These are phyloP conservation scores for Bufo gargarizans DNA, from an alignment of 2,113 vertebrate species.

Conservation along the genomic window DNA sequence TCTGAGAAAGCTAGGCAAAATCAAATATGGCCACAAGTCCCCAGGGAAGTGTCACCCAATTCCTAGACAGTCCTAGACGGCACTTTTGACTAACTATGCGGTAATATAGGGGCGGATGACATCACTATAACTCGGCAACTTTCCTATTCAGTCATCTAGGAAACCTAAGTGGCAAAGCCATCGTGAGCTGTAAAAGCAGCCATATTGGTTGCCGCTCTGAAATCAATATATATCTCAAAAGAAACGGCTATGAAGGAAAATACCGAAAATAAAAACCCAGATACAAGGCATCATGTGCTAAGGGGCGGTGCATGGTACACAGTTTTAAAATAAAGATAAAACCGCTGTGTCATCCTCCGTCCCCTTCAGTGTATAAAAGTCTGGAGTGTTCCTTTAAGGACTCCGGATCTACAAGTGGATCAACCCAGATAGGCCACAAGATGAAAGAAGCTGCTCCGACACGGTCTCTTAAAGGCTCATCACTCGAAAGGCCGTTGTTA, in stretches of 20 bases:
- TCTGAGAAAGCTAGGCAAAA: not conserved
- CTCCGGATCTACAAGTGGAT: not conserved
- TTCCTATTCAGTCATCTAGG: not conserved
- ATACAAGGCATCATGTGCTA: not conserved
- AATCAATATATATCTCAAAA: not conserved
- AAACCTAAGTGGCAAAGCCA: not conserved
- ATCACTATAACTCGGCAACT: not conserved
- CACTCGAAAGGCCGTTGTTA: not conserved
- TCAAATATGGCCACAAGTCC: not conserved
- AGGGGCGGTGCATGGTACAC: not conserved
- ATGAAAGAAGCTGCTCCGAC: not conserved
- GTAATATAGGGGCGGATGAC: not conserved
- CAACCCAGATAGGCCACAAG: not conserved
- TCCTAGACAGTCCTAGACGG: not conserved
- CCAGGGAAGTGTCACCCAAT: not conserved
- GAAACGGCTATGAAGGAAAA: too few species aligned
- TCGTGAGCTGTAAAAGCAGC: not conserved
- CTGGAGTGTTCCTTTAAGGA: not conserved
- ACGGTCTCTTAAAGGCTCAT: slow-evolving; percentile 4
- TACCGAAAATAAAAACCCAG: too few species aligned
- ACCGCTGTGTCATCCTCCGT: not conserved
- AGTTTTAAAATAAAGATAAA: not conserved
- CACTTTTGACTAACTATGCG: not conserved
- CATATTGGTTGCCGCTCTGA: not conserved
- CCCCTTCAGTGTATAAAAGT: not conserved